Evolutionary conservation across 2,797 vertebrate species (phyloP).

Genomic region (Lutjanus argentimaculatus): DNA sequence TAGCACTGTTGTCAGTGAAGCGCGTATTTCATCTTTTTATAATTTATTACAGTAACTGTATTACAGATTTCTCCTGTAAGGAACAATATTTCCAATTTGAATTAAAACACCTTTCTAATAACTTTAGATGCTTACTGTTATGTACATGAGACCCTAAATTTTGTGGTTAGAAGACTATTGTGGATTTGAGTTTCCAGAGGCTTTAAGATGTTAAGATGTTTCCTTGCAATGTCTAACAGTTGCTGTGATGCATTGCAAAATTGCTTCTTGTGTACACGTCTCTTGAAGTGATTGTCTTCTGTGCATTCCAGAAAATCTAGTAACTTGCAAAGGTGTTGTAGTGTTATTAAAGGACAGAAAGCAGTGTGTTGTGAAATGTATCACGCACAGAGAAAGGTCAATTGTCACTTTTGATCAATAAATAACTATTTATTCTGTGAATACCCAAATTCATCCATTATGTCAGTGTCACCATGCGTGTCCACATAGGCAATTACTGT

Average conservation of each 20-base stretch:
- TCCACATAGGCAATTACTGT: neutral
- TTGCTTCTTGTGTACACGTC: conserved; percentile 26
- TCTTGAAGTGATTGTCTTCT: conserved; percentile 41
- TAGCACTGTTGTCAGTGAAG: no score
- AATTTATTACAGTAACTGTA: no score
- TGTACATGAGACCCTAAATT: no score
- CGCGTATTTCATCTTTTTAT: no score
- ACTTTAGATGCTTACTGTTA: no score
- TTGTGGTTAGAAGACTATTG: no score
- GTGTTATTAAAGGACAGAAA: conserved; percentile 16
- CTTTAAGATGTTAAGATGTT: neutral
- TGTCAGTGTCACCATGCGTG: neutral
- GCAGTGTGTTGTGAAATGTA: conserved; percentile 23
- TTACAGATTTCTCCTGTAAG: no score
- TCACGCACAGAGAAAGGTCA: conserved; percentile 15
- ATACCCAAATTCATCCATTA: conserved; percentile 21
- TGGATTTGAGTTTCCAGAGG: no score
- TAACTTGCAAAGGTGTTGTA: conserved; percentile 13
- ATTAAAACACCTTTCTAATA: no score
- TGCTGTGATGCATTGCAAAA: conserved; percentile 15
- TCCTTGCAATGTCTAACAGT: neutral
- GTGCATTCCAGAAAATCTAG: conserved; percentile 35
- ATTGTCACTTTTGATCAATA: conserved; percentile 41
- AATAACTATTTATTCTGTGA: conserved; percentile 56
- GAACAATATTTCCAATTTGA: no score